These are phyloP conservation scores for Atta cephalotes DNA, from an alignment of 1,140 invertebrate species.

Conservation along the genomic window DNA sequence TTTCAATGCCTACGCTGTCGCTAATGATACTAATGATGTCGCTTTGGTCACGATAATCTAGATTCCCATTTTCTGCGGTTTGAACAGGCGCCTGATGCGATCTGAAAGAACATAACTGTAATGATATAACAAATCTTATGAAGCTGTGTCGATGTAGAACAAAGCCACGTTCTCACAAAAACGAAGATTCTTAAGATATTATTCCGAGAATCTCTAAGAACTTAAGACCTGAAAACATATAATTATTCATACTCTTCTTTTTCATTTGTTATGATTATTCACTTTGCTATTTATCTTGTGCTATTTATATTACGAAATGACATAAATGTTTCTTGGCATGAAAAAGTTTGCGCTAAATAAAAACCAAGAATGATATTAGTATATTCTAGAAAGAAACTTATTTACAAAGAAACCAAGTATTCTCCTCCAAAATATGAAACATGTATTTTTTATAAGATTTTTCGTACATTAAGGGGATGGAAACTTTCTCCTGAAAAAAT, in stretches of 20 bases:
- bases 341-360: neutral
- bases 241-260: neutral
- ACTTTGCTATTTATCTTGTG: neutral
- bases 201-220: neutral
- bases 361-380: neutral
- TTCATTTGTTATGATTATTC: neutral
- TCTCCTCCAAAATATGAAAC: too few relatives aligned
- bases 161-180: neutral
- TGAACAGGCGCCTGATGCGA: neutral
- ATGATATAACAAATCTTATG: neutral
- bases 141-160: neutral
- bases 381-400: neutral
- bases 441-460: too few relatives aligned
- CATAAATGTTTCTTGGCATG: neutral
- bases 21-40: conserved; percentile 55
- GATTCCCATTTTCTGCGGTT: conserved; percentile 63
- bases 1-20: conserved; percentile 43
- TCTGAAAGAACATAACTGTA: neutral
- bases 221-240: neutral
- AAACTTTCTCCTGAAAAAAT: too few relatives aligned
- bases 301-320: neutral
- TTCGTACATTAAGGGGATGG: too few relatives aligned
- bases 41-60: conserved; percentile 54
- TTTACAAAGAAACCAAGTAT: neutral
- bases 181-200: neutral